Percentiles rank a stretch among this genome's conserved stretches.
phyloP scores from a whole-genome alignment of 2,113 vertebrate genomes.

The Triplophysa siluroides region DNA sequence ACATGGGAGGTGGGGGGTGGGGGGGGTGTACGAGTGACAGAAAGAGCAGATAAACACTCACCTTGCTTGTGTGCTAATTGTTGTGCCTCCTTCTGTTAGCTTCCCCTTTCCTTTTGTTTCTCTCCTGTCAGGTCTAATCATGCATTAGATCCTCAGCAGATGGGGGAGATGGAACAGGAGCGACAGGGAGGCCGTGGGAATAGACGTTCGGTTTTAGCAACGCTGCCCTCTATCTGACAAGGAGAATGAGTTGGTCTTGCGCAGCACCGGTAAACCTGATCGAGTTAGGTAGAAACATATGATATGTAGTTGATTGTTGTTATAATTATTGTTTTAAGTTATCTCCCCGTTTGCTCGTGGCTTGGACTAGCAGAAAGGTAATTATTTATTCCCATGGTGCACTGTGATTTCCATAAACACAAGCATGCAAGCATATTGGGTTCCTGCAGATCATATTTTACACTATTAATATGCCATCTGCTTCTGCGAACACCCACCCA shows the following conservation, averaged over 20 bases:
- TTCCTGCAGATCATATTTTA: constrained; percentile 77
- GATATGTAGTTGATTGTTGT: constrained; percentile 16
- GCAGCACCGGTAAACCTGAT: not conserved
- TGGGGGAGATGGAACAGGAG: constrained; percentile 30
- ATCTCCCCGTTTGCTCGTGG: not conserved
- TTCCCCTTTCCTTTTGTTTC: constrained; percentile 38
- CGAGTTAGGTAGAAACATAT: not conserved
- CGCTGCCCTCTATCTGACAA: constrained; percentile 40
- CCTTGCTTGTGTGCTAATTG: constrained; percentile 39
- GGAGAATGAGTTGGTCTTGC: constrained; percentile 21
- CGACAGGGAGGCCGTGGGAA: constrained; percentile 38
- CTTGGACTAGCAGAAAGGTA: constrained; percentile 29
- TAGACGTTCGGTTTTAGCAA: constrained; percentile 24
- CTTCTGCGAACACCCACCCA: constrained; percentile 76
- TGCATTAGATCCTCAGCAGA: constrained; percentile 35
- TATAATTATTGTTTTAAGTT: constrained; percentile 59
- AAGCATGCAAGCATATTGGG: constrained; percentile 73
- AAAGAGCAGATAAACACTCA: constrained; percentile 34
- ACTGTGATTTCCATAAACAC: constrained; percentile 75
- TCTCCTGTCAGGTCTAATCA: constrained; percentile 38
- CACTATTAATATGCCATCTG: constrained; percentile 80
- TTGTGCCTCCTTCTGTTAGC: constrained; percentile 40
- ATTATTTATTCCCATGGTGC: constrained; percentile 61
- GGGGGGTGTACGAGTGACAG: constrained; percentile 6
- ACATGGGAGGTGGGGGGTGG: not conserved